Evolutionary conservation across 2,113 vertebrate genomes (phyloP), one percentile per base, ranked within the genome.

Genomic region (Silurus asotus): DNA sequence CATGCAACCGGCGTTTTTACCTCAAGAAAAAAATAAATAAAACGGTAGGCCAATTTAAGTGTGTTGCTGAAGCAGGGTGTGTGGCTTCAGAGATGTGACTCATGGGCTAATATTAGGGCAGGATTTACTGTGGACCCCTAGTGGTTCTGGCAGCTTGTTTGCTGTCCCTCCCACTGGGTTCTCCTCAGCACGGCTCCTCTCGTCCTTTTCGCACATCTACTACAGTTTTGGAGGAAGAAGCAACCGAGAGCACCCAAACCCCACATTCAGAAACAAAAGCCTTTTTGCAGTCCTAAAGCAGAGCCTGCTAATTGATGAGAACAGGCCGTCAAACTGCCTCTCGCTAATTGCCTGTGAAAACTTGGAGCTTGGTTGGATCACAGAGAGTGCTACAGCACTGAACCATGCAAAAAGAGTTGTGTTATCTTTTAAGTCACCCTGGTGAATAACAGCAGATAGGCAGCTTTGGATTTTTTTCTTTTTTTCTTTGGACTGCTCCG

Each of bases 321-420:
- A 87, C 81, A 70, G 81, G 45, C 69, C 81, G 87, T 87, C 86
- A 88, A 87, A 85, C 72, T 65, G 83, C 69, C 87, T 83, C 45
- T 61, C 80, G 79, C 28, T 90, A 88, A 87, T 90, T 83, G 81
- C 86, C 74, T 67, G 79, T 48, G 75, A 85, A 88, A 81, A 85
- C 86, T 82, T 23, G 82, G n/a, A 72, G 85, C 69, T 72, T 51
- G 83, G 79, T 81, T 85, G 69, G 51, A 88, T 55, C 25, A 49
- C 53, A 61, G 83, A 65, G 64, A 83, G 59, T 62, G 67, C 86
- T 81, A 56, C 64, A 85, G 81, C 83, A 77, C 51, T 48, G 69
- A 83, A 65, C 76, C 65, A 74, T 83, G 77, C 86, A 88, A 83
- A 37, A 87, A 72, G 58, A 23, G 25, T 80, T 67, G 53, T 82